Percentiles rank a stretch among this genome's conserved stretches.
These are phyloP conservation scores for Melanaphis sacchari DNA, from an alignment of 1,140 invertebrate genomes.

Conservation along the genomic window DNA sequence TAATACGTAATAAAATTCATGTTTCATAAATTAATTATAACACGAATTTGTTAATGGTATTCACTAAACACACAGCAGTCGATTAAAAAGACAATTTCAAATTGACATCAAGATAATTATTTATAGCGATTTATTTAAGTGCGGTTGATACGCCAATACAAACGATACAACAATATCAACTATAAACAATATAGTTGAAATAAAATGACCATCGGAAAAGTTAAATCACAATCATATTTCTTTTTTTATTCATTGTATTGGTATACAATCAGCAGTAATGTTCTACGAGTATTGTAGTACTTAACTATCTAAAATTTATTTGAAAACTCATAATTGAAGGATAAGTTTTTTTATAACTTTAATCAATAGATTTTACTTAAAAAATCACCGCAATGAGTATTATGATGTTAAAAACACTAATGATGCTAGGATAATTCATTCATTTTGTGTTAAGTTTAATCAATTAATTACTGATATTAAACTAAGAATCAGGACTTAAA, in stretches of 20 bases:
- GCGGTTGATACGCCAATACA: background rate
- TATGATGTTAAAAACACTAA: too few species aligned
- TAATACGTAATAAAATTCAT: background rate
- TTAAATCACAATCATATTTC: background rate
- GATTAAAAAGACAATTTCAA: background rate
- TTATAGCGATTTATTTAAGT: background rate
- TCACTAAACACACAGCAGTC: background rate
- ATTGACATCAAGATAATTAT: background rate
- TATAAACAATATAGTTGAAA: constrained; percentile 5
- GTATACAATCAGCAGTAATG: background rate
- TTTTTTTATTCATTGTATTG: background rate
- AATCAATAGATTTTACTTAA: background rate
- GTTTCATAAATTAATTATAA: background rate
- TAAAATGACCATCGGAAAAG: background rate
- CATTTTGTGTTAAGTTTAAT: too few species aligned
- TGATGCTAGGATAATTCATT: too few species aligned
- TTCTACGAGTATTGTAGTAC: background rate
- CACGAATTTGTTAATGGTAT: background rate
- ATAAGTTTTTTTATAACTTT: background rate
- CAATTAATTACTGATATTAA: too few species aligned
- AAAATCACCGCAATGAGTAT: too few species aligned
- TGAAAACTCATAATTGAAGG: background rate
- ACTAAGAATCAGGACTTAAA: background rate
- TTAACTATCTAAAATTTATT: too few species aligned
- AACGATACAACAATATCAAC: too few species aligned